These are phyloP conservation scores for Sternarchorhynchus goeldii DNA, from an alignment of 2,797 vertebrate genomes.

Conservation along the genomic window DNA sequence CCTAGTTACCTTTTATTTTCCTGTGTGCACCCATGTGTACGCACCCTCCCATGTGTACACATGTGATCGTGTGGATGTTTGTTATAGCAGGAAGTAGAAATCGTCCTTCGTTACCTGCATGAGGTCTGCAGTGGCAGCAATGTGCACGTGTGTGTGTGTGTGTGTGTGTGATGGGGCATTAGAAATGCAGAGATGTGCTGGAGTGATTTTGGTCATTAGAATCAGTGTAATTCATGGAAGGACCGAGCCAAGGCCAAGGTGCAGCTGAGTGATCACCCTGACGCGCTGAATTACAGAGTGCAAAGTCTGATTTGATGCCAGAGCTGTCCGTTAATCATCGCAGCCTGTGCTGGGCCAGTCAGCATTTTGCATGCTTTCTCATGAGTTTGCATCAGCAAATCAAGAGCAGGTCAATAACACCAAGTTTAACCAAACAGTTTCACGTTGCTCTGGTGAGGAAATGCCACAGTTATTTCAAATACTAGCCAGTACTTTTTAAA, in stretches of 20 bases:
- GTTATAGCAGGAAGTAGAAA: constrained; percentile 11
- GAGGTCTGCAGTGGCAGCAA: constrained; percentile 29
- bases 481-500: not conserved
- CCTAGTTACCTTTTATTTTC: constrained; percentile 25
- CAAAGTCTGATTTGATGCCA: constrained; percentile 10
- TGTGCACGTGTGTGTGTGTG: constrained; percentile 7
- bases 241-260: constrained; percentile 4
- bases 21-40: constrained; percentile 40
- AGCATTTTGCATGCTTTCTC: not conserved
- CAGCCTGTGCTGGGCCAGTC: not conserved
- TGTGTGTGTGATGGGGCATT: constrained; percentile 12
- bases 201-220: constrained; percentile 38
- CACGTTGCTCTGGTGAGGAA: not conserved
- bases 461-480: not conserved
- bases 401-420: not conserved
- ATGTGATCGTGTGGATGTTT: not conserved
- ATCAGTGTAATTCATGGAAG: constrained; percentile 14
- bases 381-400: not conserved
- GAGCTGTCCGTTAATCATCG: constrained; percentile 1
- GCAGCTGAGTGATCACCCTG: constrained; percentile 33
- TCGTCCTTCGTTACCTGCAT: constrained; percentile 31
- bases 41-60: constrained; percentile 5
- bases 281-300: not conserved
- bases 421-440: not conserved
- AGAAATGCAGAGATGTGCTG: constrained; percentile 17